Evolutionary conservation across 2,888 invertebrate genomes (phyloP).

Genomic region (Cataglyphis cursor): DNA sequence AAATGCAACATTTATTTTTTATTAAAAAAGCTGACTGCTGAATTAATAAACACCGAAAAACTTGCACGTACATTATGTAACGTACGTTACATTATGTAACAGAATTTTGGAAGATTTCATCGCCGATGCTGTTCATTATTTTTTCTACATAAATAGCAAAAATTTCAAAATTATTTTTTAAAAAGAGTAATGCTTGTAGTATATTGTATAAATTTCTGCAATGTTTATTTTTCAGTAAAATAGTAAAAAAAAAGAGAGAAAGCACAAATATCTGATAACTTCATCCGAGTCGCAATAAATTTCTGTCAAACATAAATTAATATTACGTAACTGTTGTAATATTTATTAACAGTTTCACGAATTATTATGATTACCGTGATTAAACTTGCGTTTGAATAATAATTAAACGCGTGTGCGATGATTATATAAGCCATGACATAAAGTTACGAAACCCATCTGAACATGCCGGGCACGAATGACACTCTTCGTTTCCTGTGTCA

Average conservation of each 20-base stretch:
- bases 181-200: constrained; percentile 4
- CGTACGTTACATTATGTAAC: constrained; percentile 77
- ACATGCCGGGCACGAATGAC: not conserved
- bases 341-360: not conserved
- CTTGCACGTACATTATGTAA: constrained; percentile 77
- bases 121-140: constrained; percentile 52
- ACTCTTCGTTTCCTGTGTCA: constrained; percentile 9
- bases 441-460: not conserved
- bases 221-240: constrained; percentile 19
- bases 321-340: not conserved
- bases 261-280: not conserved
- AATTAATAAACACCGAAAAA: constrained; percentile 76
- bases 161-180: constrained; percentile 8
- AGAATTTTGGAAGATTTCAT: constrained; percentile 42
- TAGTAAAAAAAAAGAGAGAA: not conserved
- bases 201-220: constrained; percentile 9
- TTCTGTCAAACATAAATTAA: not conserved
- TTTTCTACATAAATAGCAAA: constrained; percentile 14
- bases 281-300: not conserved
- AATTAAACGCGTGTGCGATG: not conserved
- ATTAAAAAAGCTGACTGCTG: constrained; percentile 63
- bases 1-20: not conserved
- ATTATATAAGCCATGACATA: not conserved
- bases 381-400: not conserved
- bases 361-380: not conserved